Evolutionary conservation across 1,140 invertebrate genomes (phyloP).

Genomic region (Pseudobourletiella spinata): DNA sequence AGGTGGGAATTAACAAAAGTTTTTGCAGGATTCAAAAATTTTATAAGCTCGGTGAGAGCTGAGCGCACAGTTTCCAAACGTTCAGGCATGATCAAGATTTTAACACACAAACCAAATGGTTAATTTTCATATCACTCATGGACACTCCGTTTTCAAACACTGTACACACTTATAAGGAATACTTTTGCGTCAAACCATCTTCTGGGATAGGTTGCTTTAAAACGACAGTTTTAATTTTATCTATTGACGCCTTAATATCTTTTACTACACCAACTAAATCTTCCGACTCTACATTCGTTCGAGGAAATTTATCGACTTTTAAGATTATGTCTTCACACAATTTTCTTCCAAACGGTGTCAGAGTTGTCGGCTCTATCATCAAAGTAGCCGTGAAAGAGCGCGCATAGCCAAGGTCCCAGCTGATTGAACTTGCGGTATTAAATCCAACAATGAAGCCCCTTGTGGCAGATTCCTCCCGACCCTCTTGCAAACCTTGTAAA

Average conservation of each 20-base stretch:
- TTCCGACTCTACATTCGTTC: constrained; percentile 51
- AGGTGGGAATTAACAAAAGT: constrained; percentile 64
- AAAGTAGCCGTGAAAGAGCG: constrained; percentile 49
- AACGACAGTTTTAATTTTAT: constrained; percentile 39
- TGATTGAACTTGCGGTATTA: constrained; percentile 55
- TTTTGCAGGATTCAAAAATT: constrained; percentile 51
- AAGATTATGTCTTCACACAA: constrained; percentile 45
- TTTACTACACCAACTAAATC: constrained; percentile 54
- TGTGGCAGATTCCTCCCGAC: constrained; percentile 51
- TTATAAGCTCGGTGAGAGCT: constrained; percentile 46
- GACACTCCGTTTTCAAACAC: no score
- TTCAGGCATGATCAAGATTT: no score
- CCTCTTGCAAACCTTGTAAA: constrained; percentile 40
- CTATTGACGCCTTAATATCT: constrained; percentile 47
- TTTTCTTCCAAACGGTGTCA: constrained; percentile 37
- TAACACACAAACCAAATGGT: no score
- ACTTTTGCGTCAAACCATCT: constrained; percentile 43
- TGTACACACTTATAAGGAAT: no score
- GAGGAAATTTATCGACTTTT: constrained; percentile 55
- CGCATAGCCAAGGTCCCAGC: constrained; percentile 54
- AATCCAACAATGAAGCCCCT: constrained; percentile 53
- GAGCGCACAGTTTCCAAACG: constrained; percentile 34
- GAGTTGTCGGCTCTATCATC: constrained; percentile 39
- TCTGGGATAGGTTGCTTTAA: constrained; percentile 37
- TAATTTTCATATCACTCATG: no score